Evolutionary conservation across 2,888 invertebrate genomes (phyloP).

Genomic region (Drosophila antonietae): DNA sequence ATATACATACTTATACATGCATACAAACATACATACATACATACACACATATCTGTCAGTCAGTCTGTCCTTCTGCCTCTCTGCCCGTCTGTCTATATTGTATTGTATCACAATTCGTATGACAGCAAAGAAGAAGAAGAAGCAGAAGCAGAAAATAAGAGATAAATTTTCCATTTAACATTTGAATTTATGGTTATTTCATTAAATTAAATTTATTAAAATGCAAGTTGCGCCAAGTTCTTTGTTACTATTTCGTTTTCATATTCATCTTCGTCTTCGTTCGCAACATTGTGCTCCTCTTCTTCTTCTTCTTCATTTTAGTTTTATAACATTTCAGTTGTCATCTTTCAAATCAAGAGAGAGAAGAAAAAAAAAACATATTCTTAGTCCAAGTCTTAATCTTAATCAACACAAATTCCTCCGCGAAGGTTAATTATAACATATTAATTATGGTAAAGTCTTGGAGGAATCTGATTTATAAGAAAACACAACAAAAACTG

Average conservation of each 20-base stretch:
- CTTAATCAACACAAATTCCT: constrained; percentile 4
- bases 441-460: background rate
- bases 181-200: constrained; percentile 58
- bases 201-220: constrained; percentile 67
- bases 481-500: background rate
- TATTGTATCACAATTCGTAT: constrained; percentile 51
- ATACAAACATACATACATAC: background rate
- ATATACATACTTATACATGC: background rate
- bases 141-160: background rate
- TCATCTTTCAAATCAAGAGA: background rate
- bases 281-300: background rate
- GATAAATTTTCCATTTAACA: constrained; percentile 67
- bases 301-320: background rate
- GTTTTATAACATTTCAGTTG: constrained; percentile 7
- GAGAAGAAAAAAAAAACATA: constrained; percentile 2
- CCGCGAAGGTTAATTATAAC: constrained; percentile 26
- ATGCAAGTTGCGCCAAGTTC: constrained; percentile 58
- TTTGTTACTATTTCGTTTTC: constrained; percentile 33
- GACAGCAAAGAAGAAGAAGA: constrained; percentile 30
- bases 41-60: background rate
- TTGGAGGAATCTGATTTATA: constrained; percentile 1
- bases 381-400: constrained; percentile 12
- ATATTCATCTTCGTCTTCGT: constrained; percentile 6
- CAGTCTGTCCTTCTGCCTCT: background rate
- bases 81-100: background rate